Conservation (phyloP, 2,888 invertebrate species). For the Gibbula magus region DNA sequence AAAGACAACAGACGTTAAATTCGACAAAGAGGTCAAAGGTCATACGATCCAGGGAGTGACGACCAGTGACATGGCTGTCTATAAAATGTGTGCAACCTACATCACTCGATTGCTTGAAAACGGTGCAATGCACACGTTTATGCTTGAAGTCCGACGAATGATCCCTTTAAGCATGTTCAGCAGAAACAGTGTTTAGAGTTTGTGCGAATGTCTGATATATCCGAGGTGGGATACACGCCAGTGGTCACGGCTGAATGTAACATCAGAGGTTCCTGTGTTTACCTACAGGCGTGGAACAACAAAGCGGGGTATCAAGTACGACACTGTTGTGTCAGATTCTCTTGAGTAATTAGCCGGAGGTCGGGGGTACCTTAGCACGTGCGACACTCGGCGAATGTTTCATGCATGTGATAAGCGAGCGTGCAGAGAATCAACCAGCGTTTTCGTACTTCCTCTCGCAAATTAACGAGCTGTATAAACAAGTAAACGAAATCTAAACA, state of each 20-base stretch:
- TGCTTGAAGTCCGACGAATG: too few relatives aligned
- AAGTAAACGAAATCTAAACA: conserved; percentile 23
- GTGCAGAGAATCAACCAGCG: conserved; percentile 9
- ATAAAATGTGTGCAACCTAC: not conserved
- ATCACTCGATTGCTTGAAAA: not conserved
- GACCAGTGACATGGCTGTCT: not conserved
- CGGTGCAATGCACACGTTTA: too few relatives aligned
- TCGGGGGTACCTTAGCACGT: conserved; percentile 10
- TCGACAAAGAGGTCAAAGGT: too few relatives aligned
- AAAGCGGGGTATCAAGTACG: not conserved
- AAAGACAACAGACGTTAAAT: too few relatives aligned
- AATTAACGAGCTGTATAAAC: conserved; percentile 25
- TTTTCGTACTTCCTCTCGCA: conserved; percentile 17
- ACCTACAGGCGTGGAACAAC: conserved; percentile 19
- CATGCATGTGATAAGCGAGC: conserved; percentile 22
- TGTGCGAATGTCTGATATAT: not conserved
- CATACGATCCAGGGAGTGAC: too few relatives aligned
- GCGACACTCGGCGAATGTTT: conserved; percentile 6
- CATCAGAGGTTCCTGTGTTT: conserved; percentile 1
- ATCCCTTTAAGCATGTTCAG: too few relatives aligned
- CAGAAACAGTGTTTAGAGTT: conserved; percentile 1
- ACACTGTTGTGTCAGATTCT: conserved; percentile 14
- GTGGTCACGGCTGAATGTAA: conserved; percentile 4
- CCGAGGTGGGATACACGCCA: not conserved
- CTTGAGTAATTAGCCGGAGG: conserved; percentile 13